Percentiles rank a stretch among this genome's conserved stretches.
Conservation (phyloP, 2,888 invertebrate genomes). For the Campoplex capitator region DNA sequence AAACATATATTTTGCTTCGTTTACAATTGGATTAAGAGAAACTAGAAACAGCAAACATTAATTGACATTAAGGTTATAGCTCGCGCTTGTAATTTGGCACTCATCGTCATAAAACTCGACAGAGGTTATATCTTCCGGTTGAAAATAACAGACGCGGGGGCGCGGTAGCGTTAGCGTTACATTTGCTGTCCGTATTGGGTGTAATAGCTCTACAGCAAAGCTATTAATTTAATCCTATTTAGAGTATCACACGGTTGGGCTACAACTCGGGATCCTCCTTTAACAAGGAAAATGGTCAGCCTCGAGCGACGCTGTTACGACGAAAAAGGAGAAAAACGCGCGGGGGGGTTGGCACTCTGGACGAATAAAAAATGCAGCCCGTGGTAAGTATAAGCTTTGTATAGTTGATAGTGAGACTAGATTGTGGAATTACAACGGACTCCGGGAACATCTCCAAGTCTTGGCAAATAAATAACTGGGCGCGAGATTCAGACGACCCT, state of each 20-base stretch:
- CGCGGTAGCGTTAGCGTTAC: not conserved
- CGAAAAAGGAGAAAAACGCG: not conserved
- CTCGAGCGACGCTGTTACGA: not conserved
- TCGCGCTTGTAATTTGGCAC: slow-evolving; percentile 14
- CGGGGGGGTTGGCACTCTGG: not conserved
- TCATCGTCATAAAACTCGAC: slow-evolving; percentile 18
- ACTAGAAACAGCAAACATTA: slow-evolving; percentile 21
- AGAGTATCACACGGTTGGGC: not conserved
- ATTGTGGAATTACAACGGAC: slow-evolving; percentile 57
- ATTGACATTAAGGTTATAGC: slow-evolving; percentile 15
- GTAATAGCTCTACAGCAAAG: not conserved
- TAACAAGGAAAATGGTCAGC: not conserved
- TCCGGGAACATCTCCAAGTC: slow-evolving; percentile 66
- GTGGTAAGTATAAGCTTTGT: not conserved
- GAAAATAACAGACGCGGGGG: not conserved
- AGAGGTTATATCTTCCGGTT: not conserved
- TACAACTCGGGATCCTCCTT: not conserved
- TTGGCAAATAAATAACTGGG: slow-evolving; percentile 66
- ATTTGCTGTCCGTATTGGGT: not conserved
- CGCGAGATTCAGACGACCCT: slow-evolving; percentile 66
- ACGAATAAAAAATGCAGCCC: slow-evolving; percentile 14
- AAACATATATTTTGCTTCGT: not conserved
- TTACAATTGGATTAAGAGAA: slow-evolving; percentile 5
- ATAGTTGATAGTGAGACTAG: slow-evolving; percentile 49
- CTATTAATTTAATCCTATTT: not conserved